Evolutionary conservation across 2,113 vertebrate species (phyloP), one percentile per base, ranked within the genome.

Genomic region (Xiphophorus couchianus): DNA sequence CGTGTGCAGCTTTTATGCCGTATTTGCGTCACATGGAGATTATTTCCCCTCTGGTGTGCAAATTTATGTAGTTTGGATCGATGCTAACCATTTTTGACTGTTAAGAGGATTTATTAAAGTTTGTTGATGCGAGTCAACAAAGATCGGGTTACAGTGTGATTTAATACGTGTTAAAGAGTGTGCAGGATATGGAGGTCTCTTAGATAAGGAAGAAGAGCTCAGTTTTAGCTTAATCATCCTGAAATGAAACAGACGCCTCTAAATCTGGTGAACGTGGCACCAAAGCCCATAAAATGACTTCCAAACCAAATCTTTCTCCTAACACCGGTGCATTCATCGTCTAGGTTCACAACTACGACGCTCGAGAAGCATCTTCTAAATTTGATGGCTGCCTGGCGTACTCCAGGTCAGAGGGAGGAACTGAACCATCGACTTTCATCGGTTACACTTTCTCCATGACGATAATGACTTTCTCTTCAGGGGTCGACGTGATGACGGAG

Each of bases 381-480:
- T 15, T 33, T 63, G 29, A 63, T 31, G 19, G 19, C 62, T 31
- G 29, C 6, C 15, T 31, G 15, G 61, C 27, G 29, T 8, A 5
- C 29, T 63, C 30, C 5, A 19, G 28, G 30, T 42, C 65, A 39
- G 65, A n/a, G 14, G 1, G 35, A 14, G 6, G 14, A 39, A 65
- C 8, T 8, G 30, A 64, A 10, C 30, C 12, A 61, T 42, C 35
- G 2, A 6, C 4, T 4, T 60, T 31, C 48, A 44, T 69, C 72
- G 25, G 13, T 93, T 84, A 94, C 69, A 82, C 88, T 0, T 88
- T 92, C 77, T 95, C 93, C 84, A 93, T 77, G 73, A 87, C 88
- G 3, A 94, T 78, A 11, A 90, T 78, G 0, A 90, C 87, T 48
- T 92, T 8, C 3, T 89, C 88, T 11, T 91, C 84, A 0, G 84